phyloP scores from a whole-genome alignment of 1,140 invertebrate species.

The Nymphalis io region DNA sequence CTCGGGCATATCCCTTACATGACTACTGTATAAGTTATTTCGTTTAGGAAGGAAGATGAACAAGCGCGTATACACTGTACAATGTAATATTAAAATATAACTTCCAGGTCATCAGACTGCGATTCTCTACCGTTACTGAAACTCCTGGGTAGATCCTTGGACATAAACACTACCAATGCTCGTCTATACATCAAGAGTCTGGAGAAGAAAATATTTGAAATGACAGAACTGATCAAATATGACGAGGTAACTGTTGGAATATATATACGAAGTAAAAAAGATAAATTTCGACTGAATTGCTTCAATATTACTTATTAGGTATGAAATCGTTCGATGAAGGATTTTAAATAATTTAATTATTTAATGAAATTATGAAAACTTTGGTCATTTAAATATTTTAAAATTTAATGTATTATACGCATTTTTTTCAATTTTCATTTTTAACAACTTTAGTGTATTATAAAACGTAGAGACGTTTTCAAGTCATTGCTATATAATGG shows the following conservation, averaged over 20 bases:
- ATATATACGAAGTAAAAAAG: too few relatives aligned
- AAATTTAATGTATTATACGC: too few relatives aligned
- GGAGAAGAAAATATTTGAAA: slow-evolving; percentile 81
- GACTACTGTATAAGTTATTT: too few relatives aligned
- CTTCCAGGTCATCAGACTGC: slow-evolving; percentile 81
- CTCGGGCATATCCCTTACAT: too few relatives aligned
- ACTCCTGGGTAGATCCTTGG: slow-evolving; percentile 84
- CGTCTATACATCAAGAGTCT: slow-evolving; percentile 88
- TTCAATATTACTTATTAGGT: too few relatives aligned
- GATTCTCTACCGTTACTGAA: slow-evolving; percentile 86
- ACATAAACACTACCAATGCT: slow-evolving; percentile 86
- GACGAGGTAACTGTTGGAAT: slow-evolving; percentile 65
- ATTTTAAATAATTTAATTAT: too few relatives aligned
- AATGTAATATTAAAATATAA: background rate
- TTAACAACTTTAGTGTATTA: background rate
- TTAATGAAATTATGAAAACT: background rate
- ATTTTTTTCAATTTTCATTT: too few relatives aligned
- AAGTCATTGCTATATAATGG: too few relatives aligned
- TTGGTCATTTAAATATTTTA: background rate
- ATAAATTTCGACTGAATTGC: too few relatives aligned
- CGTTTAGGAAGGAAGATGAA: background rate
- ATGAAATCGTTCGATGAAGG: too few relatives aligned
- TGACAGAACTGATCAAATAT: slow-evolving; percentile 62
- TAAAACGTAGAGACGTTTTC: too few relatives aligned
- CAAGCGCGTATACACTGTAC: background rate